Percentiles rank a stretch among this genome's conserved stretches.
These are phyloP conservation scores for Hyles vespertilio DNA, from an alignment of 1,140 invertebrate genomes.

Conservation along the genomic window DNA sequence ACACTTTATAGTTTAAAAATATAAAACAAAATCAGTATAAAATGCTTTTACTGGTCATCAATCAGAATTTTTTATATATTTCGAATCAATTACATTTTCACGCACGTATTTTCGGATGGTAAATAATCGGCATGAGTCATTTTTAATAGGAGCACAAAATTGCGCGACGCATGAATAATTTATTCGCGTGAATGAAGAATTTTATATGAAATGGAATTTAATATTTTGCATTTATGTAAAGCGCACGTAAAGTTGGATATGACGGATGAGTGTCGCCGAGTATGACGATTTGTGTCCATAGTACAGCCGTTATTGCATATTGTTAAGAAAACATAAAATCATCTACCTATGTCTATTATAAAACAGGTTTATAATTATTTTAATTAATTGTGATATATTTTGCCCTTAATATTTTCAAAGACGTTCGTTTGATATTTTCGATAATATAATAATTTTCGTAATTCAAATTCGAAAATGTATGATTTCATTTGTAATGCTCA, in stretches of 20 bases:
- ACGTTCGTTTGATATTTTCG: too few relatives aligned
- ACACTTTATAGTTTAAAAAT: not conserved
- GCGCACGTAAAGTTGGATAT: conserved; percentile 9
- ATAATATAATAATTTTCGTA: too few relatives aligned
- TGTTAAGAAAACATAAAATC: too few relatives aligned
- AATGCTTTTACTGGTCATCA: too few relatives aligned
- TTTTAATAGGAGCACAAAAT: conserved; percentile 34
- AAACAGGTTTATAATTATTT: too few relatives aligned
- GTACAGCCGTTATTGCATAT: too few relatives aligned
- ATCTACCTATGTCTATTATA: too few relatives aligned
- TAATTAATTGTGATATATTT: too few relatives aligned
- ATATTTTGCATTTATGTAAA: conserved; percentile 36
- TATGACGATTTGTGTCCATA: not conserved
- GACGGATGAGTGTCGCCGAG: conserved; percentile 10
- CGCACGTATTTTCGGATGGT: conserved; percentile 7
- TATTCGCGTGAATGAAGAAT: conserved; percentile 24
- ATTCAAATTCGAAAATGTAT: too few relatives aligned
- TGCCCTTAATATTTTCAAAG: too few relatives aligned
- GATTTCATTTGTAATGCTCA: too few relatives aligned
- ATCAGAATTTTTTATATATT: too few relatives aligned
- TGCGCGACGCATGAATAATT: conserved; percentile 29
- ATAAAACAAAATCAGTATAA: not conserved
- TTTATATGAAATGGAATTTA: conserved; percentile 31
- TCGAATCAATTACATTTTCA: not conserved
- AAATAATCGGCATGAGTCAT: conserved; percentile 30